Percentiles rank a stretch among this genome's conserved stretches.
Evolutionary conservation across 2,113 vertebrate species (phyloP).

Genomic region (Xenopus borealis): DNA sequence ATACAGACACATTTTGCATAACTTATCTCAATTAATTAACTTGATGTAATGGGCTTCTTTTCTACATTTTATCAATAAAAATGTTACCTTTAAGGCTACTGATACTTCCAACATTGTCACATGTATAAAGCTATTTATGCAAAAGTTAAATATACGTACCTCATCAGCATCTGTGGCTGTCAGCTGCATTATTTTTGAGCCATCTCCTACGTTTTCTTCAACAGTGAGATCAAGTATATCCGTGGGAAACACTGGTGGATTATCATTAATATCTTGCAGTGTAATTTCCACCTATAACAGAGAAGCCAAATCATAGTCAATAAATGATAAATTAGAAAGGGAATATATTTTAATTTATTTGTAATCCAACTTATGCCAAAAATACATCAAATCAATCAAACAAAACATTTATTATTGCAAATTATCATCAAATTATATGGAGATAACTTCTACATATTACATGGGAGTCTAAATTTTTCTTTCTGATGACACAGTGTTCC

Average conservation of each 20-base stretch:
- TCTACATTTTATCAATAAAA: too few species aligned
- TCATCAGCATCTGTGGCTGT: constrained; percentile 94
- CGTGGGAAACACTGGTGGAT: constrained; percentile 91
- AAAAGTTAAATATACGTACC: constrained; percentile 65
- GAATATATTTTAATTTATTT: background rate
- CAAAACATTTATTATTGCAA: too few species aligned
- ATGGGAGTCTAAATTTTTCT: too few species aligned
- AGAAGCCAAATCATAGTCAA: constrained; percentile 28
- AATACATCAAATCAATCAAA: too few species aligned
- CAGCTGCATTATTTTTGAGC: constrained; percentile 92
- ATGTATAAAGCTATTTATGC: background rate
- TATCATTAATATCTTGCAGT: constrained; percentile 96
- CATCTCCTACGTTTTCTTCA: constrained; percentile 91
- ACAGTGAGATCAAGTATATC: constrained; percentile 89
- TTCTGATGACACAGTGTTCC: too few species aligned
- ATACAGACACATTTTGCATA: too few species aligned
- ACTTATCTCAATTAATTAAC: too few species aligned
- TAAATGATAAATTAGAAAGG: background rate
- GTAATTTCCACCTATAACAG: constrained; percentile 90
- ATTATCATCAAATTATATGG: too few species aligned
- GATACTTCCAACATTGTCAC: too few species aligned
- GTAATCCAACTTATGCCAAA: background rate
- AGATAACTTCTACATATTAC: too few species aligned
- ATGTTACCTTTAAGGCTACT: too few species aligned
- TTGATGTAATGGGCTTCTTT: too few species aligned